phyloP scores from a whole-genome alignment of 2,113 vertebrate genomes.

The Dasyprocta punctata region DNA sequence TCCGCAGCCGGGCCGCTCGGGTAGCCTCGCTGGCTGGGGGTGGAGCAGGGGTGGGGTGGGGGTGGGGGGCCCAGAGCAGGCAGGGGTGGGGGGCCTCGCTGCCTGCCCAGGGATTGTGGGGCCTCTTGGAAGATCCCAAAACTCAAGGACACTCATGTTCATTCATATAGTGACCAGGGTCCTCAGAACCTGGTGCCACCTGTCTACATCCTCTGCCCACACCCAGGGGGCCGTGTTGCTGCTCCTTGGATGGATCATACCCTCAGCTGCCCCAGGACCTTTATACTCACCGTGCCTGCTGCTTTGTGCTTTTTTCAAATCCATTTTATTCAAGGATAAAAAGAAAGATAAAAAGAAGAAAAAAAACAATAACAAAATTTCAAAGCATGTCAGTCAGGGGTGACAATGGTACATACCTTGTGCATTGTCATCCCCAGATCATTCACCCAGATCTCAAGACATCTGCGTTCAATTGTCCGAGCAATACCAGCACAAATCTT shows the following conservation, averaged over 20 bases:
- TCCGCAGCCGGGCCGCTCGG: not conserved
- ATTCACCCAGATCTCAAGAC: too few species aligned
- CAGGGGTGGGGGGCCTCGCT: rapidly evolving
- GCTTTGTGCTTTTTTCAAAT: too few species aligned
- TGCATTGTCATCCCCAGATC: too few species aligned
- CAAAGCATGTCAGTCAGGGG: too few species aligned
- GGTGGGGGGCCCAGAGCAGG: not conserved
- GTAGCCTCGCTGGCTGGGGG: too few species aligned
- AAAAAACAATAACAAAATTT: too few species aligned
- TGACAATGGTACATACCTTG: too few species aligned
- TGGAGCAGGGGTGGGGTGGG: too few species aligned
- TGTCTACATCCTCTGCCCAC: rapidly evolving
- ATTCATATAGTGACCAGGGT: not conserved
- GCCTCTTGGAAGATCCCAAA: not conserved
- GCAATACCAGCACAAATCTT: too few species aligned
- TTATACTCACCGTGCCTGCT: rapidly evolving
- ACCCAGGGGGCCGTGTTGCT: not conserved
- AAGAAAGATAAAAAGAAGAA: too few species aligned
- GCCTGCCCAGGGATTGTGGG: not conserved
- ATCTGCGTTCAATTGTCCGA: too few species aligned
- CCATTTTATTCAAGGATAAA: too few species aligned
- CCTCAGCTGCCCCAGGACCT: not conserved
- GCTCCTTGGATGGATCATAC: not conserved
- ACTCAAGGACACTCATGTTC: rapidly evolving
- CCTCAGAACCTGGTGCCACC: not conserved